Conservation (phyloP, 1,140 invertebrate species). For the Drosophila aff. region DNA sequence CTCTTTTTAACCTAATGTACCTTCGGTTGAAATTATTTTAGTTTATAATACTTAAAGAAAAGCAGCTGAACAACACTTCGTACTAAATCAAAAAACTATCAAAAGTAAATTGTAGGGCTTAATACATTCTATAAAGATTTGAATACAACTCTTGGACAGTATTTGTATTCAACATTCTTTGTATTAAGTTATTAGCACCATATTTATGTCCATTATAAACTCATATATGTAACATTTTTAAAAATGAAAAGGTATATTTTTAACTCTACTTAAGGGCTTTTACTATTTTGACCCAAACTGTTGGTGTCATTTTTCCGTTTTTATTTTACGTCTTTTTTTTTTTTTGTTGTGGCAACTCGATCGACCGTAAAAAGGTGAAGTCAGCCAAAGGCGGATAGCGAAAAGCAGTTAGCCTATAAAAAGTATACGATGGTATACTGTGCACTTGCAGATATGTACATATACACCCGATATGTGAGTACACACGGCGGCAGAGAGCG, state of each 20-base stretch:
- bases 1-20: constrained; percentile 13
- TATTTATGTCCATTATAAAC: neutral
- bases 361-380: constrained; percentile 73
- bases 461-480: constrained; percentile 23
- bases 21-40: constrained; percentile 3
- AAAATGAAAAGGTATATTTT: neutral
- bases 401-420: constrained; percentile 78
- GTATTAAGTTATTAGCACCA: neutral
- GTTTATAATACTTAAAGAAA: constrained; percentile 6
- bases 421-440: constrained; percentile 26
- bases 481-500: constrained; percentile 32
- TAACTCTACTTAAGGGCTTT: neutral
- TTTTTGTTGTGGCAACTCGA: constrained; percentile 37
- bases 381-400: constrained; percentile 64
- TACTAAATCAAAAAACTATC: neutral
- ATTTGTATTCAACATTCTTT: too few relatives aligned
- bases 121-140: too few relatives aligned
- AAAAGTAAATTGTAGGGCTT: neutral
- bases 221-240: neutral
- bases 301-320: constrained; percentile 25
- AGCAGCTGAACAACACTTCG: neutral
- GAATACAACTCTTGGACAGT: too few relatives aligned
- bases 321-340: constrained; percentile 3
- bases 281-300: constrained; percentile 1
- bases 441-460: constrained; percentile 28